These are phyloP conservation scores for Bombus fervidus DNA, from an alignment of 1,140 invertebrate species.

Conservation along the genomic window DNA sequence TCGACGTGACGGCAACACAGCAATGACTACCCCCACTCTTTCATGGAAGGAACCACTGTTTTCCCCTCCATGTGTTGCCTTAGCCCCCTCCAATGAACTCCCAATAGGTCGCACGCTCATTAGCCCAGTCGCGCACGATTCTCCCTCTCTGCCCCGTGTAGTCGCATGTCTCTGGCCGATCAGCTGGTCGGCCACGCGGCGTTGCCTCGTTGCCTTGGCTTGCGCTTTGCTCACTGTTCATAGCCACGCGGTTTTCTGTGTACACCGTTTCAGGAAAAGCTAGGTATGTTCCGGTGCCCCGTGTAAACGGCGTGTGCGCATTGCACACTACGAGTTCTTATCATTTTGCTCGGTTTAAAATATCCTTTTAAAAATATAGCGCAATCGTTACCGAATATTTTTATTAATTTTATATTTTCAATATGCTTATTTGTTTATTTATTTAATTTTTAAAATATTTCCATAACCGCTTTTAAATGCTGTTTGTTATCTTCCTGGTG, in stretches of 20 bases:
- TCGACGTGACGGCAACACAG: constrained; percentile 74
- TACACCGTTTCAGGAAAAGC: constrained; percentile 61
- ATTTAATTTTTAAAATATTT: neutral
- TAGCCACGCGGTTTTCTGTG: constrained; percentile 79
- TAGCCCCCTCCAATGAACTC: constrained; percentile 56
- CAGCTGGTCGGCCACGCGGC: constrained; percentile 76
- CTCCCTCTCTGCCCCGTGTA: constrained; percentile 63
- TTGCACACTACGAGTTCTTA: constrained; percentile 61
- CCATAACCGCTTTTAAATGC: no score
- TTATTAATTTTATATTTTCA: neutral
- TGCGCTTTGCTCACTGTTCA: constrained; percentile 54
- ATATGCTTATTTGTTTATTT: neutral
- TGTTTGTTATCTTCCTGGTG: neutral
- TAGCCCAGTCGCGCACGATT: constrained; percentile 79
- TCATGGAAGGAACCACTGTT: constrained; percentile 34
- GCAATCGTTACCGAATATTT: neutral
- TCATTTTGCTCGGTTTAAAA: constrained; percentile 29
- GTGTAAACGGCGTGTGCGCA: constrained; percentile 62
- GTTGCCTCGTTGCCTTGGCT: constrained; percentile 68
- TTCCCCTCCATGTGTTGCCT: constrained; percentile 32
- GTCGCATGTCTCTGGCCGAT: constrained; percentile 71
- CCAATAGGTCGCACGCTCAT: constrained; percentile 82
- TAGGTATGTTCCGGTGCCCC: constrained; percentile 70
- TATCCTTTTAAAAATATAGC: neutral
- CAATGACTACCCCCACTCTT: constrained; percentile 51